These are phyloP conservation scores for Danionella cerebrum DNA, from an alignment of 2,113 vertebrate genomes.

Conservation along the genomic window DNA sequence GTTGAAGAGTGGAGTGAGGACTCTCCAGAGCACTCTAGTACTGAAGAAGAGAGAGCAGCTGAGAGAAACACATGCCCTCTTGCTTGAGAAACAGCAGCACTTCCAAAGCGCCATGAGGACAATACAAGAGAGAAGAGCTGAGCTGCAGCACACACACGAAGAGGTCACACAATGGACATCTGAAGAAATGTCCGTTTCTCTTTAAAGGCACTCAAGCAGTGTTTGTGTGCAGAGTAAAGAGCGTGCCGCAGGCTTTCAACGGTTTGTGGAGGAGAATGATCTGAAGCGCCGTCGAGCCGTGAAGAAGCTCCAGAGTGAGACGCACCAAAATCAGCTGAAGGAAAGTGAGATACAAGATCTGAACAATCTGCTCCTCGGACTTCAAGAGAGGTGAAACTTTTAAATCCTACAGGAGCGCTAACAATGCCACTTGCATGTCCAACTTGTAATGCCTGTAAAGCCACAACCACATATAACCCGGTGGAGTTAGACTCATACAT, in stretches of 20 bases:
- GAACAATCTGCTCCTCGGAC: constrained; percentile 48
- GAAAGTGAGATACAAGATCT: constrained; percentile 56
- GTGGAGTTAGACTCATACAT: too few species aligned
- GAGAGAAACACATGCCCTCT: constrained; percentile 38
- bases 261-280: constrained; percentile 60
- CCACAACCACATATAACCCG: too few species aligned
- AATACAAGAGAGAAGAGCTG: too few species aligned
- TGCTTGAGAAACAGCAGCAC: too few species aligned
- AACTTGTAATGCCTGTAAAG: too few species aligned
- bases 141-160: too few species aligned
- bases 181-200: background rate
- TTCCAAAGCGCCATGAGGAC: too few species aligned
- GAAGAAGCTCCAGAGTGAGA: constrained; percentile 56
- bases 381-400: constrained; percentile 56
- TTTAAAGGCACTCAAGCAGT: too few species aligned
- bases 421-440: too few species aligned
- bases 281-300: constrained; percentile 50
- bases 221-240: constrained; percentile 59
- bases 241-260: constrained; percentile 56
- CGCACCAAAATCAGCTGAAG: constrained; percentile 50
- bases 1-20: too few species aligned
- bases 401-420: too few species aligned
- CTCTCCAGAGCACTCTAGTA: constrained; percentile 17
- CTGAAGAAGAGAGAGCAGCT: constrained; percentile 56
- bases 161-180: background rate